Evolutionary conservation across 1,140 invertebrate genomes (phyloP), one percentile per base, ranked within the genome.

Genomic region (Epicauta chinensis): DNA sequence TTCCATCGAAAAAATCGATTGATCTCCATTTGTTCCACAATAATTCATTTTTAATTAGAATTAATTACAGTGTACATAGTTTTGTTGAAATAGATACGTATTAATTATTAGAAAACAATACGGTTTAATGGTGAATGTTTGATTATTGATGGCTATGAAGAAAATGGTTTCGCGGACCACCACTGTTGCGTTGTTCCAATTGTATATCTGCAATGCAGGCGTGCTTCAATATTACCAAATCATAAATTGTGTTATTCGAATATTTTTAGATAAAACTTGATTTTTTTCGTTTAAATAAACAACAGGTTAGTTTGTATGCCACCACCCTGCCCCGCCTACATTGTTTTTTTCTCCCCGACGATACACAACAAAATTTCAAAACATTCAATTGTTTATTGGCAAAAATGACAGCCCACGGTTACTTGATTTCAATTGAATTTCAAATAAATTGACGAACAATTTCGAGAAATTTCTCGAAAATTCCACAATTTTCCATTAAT

Each of bases 151-250:
- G 62, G 64, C 60, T 60, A 47, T 47, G 36, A 58, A 55, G 62
- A 69, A 69, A 69, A 69, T 69, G 67, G 67, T 67, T 68, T 68
- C 65, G 59, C 61, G 61, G 65, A 63, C 61, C 65, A 64, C 65
- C 65, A 67, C 62, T 65, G 66, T 63, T 71, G 67, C 69, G 67
- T 69, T 69, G 63, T 63, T 67, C 63, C 60, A 61, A 62, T 61
- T 61, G 52, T 58, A 60, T 62, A 66, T 68, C 66, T 59, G 67
- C 69, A 69, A 69, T 71, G 67, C 69, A 71, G 69, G 67, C 67
- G 67, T 69, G 66, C 63, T 65, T 60, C 51, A 61, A 45, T 56
- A 53, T 58, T 61, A 60, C 56, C 58, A 61, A 58, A 62, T 58
- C 49, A 58, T 65, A 64, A 63, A 61, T 60, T 46, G 65, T 66